phyloP scores from a whole-genome alignment of 2,888 invertebrate species.

The Pollenia labialis region DNA sequence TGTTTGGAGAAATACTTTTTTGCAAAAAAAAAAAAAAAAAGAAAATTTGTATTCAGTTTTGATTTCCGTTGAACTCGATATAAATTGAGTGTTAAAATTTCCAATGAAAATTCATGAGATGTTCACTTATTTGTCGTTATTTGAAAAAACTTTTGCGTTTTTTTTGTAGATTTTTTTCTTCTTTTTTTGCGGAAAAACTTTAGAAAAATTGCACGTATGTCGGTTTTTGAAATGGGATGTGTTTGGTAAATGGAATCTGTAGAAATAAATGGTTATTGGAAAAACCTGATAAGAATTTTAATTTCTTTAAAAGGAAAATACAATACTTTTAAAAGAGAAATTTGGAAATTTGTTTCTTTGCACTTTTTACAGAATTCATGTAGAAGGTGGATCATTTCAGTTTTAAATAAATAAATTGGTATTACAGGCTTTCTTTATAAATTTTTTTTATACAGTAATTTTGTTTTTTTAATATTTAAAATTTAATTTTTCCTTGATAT shows the following conservation, averaged over 20 bases:
- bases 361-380: no score
- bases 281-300: constrained; percentile 20
- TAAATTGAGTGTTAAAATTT: constrained; percentile 14
- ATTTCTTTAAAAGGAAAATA: not conserved
- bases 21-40: not conserved
- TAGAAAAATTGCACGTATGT: constrained; percentile 3
- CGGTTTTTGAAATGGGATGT: not conserved
- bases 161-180: not conserved
- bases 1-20: no score
- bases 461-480: no score
- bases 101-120: not conserved
- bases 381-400: no score
- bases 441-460: no score
- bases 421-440: no score
- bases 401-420: no score
- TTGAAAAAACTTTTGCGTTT: not conserved
- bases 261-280: constrained; percentile 3
- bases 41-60: not conserved
- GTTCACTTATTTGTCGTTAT: constrained; percentile 3
- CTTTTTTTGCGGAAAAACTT: not conserved
- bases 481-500: no score
- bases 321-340: no score
- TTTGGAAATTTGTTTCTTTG: no score
- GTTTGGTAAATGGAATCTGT: not conserved
- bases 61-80: not conserved